Conservation (phyloP, 2,888 invertebrate genomes). For the Odontocolon sp. region DNA sequence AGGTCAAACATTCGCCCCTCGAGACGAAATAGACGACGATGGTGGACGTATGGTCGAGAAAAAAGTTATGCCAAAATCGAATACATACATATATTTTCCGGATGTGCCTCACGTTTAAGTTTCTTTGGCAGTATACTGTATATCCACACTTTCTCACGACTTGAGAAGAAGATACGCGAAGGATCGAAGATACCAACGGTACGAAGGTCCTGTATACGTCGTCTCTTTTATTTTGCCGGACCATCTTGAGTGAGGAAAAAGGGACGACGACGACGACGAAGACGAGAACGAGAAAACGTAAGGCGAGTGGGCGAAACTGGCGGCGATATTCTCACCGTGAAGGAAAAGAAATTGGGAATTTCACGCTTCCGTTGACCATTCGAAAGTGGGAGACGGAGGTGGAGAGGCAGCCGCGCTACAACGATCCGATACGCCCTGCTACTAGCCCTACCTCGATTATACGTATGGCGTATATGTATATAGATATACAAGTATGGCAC, state of each 20-base stretch:
- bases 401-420: constrained; percentile 47
- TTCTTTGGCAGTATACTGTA: constrained; percentile 1
- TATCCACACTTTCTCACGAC: constrained; percentile 12
- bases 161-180: constrained; percentile 21
- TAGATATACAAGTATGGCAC: not conserved
- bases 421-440: constrained; percentile 41
- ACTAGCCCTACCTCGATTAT: constrained; percentile 30
- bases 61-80: constrained; percentile 4
- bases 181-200: constrained; percentile 9
- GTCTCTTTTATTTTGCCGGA: constrained; percentile 14
- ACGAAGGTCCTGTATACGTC: no score
- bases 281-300: constrained; percentile 29
- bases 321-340: constrained; percentile 68
- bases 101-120: constrained; percentile 14
- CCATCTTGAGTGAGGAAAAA: constrained; percentile 19
- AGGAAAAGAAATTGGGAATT: constrained; percentile 79
- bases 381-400: constrained; percentile 59
- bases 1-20: not conserved
- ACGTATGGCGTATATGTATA: constrained; percentile 3
- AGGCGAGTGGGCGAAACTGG: constrained; percentile 52
- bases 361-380: constrained; percentile 78
- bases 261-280: constrained; percentile 29
- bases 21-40: not conserved
- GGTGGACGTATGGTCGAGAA: constrained; percentile 14
- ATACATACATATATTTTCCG: constrained; percentile 17